Evolutionary conservation across 2,797 vertebrate genomes (phyloP), one percentile per base, ranked within the genome.

Genomic region (Choloepus didactylus): DNA sequence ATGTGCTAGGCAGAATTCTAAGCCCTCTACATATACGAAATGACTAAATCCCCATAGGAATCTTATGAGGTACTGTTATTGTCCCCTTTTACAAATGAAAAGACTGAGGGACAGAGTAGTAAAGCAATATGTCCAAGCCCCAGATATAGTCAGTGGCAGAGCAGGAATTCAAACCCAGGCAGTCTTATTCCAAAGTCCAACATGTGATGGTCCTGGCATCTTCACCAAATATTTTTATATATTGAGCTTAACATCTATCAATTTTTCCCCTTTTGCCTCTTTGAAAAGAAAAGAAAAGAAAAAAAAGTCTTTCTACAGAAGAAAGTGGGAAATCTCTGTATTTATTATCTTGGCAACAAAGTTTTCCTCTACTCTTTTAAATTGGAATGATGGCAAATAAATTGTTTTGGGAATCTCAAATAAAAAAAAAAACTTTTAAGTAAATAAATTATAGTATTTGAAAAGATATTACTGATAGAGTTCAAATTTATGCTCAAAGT

Each of bases 401-500:
- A 4, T 85, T 38, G 66, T 67, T 92, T 87, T n/a, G 54, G 46
- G 41, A 96, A 86, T 59, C 18, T 54, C 49, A 76, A 56, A 70
- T 46, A 21, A 49, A 76, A 56, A 76, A 56, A 25, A 49, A 92
- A 91, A 12, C 3, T 93, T 77, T 46, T 56, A 75, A 75, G 62
- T 41, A 38, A 86, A 85, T 66, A 31, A 87, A 27, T 35, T 62
- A 31, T 29, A 72, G 31, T 11, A 31, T 87, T 89, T 95, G 89
- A 69, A 92, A 80, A 79, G 87, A n/a, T 5, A 46, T 25, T 41
- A 18, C 5, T 38, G 60, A 75, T 21, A 29, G n/a, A 15, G 10
- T 60, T 67, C 31, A 69, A 83, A 90, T 86, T 94, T 91, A 89
- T 96, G 76, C 76, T 95, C 67, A 79, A 96, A 94, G 54, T 66